A percentile compares a stretch with the other conserved stretches of the same genome.
phyloP scores from a whole-genome alignment of 2,888 invertebrate genomes.

The Eupeodes latifasciatus region DNA sequence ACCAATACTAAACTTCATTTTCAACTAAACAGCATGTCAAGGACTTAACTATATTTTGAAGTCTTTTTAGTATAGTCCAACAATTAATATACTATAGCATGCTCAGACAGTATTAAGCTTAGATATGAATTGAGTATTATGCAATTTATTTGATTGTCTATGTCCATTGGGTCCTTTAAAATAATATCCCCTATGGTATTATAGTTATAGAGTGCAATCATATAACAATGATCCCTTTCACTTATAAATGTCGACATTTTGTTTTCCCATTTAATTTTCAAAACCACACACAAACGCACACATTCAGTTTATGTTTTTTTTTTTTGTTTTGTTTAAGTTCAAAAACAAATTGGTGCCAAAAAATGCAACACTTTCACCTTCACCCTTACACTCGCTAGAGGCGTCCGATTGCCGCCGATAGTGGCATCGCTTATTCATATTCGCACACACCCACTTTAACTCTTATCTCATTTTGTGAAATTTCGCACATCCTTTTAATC shows the following conservation, averaged over 20 bases:
- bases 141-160: not conserved
- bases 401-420: not conserved
- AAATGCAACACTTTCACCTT: constrained; percentile 25
- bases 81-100: no score
- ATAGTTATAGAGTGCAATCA: constrained; percentile 18
- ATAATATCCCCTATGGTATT: constrained; percentile 29
- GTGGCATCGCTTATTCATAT: not conserved
- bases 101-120: no score
- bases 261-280: not conserved
- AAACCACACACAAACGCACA: constrained; percentile 19
- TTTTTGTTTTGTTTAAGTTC: not conserved
- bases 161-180: constrained; percentile 23
- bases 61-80: no score
- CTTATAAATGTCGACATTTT: constrained; percentile 1
- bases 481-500: constrained; percentile 15
- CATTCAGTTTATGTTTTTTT: not conserved
- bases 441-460: no score
- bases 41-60: no score
- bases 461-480: constrained; percentile 38
- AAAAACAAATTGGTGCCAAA: constrained; percentile 45
- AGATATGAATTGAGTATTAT: not conserved
- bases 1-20: no score
- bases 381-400: not conserved
- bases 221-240: constrained; percentile 53
- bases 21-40: no score